A percentile compares a stretch with the other conserved stretches of the same genome.
Conservation (phyloP, 2,797 vertebrate species). For the Intellagama lesueurii region DNA sequence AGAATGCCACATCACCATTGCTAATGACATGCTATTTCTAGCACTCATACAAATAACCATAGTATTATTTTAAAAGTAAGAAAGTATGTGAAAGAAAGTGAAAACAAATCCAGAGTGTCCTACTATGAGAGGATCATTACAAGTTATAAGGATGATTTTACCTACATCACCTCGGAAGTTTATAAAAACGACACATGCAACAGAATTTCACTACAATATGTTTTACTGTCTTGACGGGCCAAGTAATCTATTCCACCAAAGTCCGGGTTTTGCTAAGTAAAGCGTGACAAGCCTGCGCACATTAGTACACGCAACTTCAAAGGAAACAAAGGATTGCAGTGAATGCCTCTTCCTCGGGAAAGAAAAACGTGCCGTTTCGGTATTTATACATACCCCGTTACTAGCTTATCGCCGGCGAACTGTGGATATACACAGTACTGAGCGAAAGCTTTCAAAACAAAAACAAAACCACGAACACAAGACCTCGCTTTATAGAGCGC, state of each 20-base stretch:
- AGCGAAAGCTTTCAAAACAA: slow-evolving; percentile 7
- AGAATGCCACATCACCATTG: background rate
- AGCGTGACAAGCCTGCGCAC: background rate
- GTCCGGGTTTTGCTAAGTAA: background rate
- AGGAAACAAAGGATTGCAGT: slow-evolving; percentile 31
- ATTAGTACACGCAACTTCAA: background rate
- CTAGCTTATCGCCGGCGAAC: background rate
- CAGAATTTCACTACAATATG: background rate
- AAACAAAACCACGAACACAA: slow-evolving; percentile 9
- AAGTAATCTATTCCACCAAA: background rate
- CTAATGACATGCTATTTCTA: no score
- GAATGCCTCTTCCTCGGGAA: background rate
- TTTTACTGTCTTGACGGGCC: background rate
- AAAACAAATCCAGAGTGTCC: background rate
- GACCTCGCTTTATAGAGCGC: background rate
- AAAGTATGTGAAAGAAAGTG: background rate
- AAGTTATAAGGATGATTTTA: background rate
- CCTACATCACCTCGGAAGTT: background rate
- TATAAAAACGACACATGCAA: background rate
- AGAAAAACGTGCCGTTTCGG: background rate
- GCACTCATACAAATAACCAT: no score
- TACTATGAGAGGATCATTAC: background rate
- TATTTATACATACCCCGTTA: background rate
- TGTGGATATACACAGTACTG: background rate
- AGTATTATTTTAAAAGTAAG: background rate